phyloP scores from a whole-genome alignment of 2,888 invertebrate genomes.

The Ormyrus thymus region DNA sequence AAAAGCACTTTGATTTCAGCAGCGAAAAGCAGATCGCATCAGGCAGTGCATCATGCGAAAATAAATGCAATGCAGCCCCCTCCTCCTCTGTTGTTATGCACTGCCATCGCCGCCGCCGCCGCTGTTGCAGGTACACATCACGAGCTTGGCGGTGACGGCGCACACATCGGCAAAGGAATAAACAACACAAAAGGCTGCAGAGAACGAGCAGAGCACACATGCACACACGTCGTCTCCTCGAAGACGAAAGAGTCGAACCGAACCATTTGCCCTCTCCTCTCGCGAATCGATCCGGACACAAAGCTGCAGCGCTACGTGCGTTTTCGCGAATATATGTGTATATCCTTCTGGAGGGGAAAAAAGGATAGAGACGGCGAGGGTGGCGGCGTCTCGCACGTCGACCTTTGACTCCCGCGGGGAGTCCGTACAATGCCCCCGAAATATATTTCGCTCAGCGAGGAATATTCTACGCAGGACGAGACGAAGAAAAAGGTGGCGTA shows the following conservation, averaged over 20 bases:
- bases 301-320: neutral
- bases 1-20: too few species aligned
- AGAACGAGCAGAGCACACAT: neutral
- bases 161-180: too few species aligned
- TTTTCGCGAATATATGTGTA: slow-evolving; percentile 10
- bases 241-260: slow-evolving; percentile 15
- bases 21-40: too few species aligned
- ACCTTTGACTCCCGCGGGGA: slow-evolving; percentile 37
- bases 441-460: too few species aligned
- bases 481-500: too few species aligned
- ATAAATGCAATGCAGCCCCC: too few species aligned
- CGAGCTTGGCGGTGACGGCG: too few species aligned
- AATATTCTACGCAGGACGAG: too few species aligned
- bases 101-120: neutral
- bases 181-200: neutral
- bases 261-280: slow-evolving; percentile 21
- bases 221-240: neutral
- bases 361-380: neutral
- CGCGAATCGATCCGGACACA: slow-evolving; percentile 21
- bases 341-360: neutral
- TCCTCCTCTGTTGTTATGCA: too few species aligned
- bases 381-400: slow-evolving; percentile 31
- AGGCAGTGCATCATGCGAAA: too few species aligned
- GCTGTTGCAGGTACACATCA: too few species aligned
- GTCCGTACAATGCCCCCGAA: slow-evolving; percentile 30